Base-by-base conservation (phyloP, 1,140 invertebrate species). In the Galleria mellonella region DNA sequence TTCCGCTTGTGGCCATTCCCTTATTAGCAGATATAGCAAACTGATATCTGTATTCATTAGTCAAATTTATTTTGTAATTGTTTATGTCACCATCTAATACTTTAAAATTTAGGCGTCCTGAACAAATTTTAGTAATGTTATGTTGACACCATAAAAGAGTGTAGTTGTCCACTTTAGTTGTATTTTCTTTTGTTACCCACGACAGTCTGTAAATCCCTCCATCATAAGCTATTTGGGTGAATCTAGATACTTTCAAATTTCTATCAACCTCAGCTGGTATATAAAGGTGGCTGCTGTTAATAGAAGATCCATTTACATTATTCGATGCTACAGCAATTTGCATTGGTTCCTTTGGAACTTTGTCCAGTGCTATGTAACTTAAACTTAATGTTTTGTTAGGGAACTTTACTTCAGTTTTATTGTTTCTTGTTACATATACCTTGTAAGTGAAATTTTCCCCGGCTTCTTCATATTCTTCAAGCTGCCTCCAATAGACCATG, bases 11-110 rank as follows among this genome's bases (percentile, higher is more conserved):
- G 14, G 82, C 79, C 4, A 64, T 73, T 2, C 86, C 67, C 4
- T 88, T 89, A 63, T 94, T 93, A 3, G 91, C 90, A 2, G 93
- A 89, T 51, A 94, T 92, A 8, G 92, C 93, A 82, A 94, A 88
- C 47, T 87, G 86, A 51, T 86, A 86, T 14, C 69, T 75, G 36
- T 70, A 62, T 49, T 83, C 68, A 43, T 64, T 72, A 9, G 71
- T 71, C 17, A 84, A 55, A 49, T 77, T 54, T 47, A 83, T 82
- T n/a, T 77, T 60, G 58, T 82, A 65, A 17, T 45, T 74, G 37
- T 48, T 76, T 44, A 72, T 71, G n/a, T 66, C 51, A 4, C 72
- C 52, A 47, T 74, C 47, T 8, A 85, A 52, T 11, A 67, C 64
- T 43, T 72, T 63, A 45, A 78, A 83, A 38, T 83, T 72, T 55